Conservation (phyloP, 2,113 vertebrate genomes). For the Corvus hawaiiensis region DNA sequence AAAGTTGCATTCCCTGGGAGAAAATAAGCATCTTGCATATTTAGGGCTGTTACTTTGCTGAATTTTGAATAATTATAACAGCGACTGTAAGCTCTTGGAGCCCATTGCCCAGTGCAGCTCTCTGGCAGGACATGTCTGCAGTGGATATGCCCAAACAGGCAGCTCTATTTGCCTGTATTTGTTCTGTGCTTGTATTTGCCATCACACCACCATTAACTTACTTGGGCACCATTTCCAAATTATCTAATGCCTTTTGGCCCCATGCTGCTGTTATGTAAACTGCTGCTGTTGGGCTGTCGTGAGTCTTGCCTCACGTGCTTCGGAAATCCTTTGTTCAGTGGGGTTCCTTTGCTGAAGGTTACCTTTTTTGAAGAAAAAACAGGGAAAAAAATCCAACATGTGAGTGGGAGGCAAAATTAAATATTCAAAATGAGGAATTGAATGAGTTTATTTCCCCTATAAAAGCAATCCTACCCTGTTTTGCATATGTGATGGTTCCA, state of each 20-base stretch:
- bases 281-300: accelerated
- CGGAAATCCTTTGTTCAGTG: background rate
- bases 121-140: background rate
- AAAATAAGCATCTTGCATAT: background rate
- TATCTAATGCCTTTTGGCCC: background rate
- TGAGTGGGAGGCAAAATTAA: background rate
- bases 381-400: background rate
- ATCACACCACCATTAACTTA: background rate
- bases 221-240: background rate
- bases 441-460: accelerated
- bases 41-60: background rate
- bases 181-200: background rate
- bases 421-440: background rate
- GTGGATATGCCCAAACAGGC: background rate
- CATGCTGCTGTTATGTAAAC: background rate
- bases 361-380: background rate
- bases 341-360: background rate
- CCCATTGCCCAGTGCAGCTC: background rate
- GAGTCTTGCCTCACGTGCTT: background rate
- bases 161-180: background rate
- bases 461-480: background rate
- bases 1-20: background rate
- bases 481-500: background rate
- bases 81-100: background rate
- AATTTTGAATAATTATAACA: background rate